Percentiles rank a stretch among this genome's conserved stretches.
These are phyloP conservation scores for Corythoichthys haematopterus DNA, from an alignment of 2,113 vertebrate genomes.

Conservation along the genomic window DNA sequence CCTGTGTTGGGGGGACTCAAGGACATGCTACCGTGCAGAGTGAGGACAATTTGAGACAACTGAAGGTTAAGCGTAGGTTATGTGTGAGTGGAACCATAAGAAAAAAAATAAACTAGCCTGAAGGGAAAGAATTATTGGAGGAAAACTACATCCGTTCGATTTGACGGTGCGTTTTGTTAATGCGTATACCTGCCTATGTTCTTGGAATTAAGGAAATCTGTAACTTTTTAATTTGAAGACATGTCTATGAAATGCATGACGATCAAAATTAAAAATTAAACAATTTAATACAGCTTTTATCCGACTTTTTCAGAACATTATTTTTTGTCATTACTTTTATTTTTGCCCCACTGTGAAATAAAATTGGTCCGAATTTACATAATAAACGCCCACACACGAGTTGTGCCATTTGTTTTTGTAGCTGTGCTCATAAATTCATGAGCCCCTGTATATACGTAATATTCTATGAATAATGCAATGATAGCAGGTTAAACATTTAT, in stretches of 20 bases:
- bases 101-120: constrained; percentile 7
- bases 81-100: background rate
- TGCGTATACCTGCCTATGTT: background rate
- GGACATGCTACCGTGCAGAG: constrained; percentile 15
- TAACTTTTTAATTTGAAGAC: no score
- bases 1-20: constrained; percentile 13
- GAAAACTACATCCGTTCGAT: constrained; percentile 33
- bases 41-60: constrained; percentile 25
- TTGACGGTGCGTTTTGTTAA: background rate
- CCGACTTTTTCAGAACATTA: no score
- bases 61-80: constrained; percentile 18
- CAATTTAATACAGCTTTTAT: no score
- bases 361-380: no score
- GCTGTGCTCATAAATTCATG: no score
- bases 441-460: background rate
- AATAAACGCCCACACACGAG: no score
- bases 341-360: no score
- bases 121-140: constrained; percentile 9
- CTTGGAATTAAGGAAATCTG: no score
- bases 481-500: background rate
- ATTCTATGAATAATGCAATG: constrained; percentile 27
- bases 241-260: no score
- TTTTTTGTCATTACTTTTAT: no score
- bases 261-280: no score
- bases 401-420: no score